Evolutionary conservation across 1,140 invertebrate species (phyloP).

Genomic region (Antheraea mylitta): DNA sequence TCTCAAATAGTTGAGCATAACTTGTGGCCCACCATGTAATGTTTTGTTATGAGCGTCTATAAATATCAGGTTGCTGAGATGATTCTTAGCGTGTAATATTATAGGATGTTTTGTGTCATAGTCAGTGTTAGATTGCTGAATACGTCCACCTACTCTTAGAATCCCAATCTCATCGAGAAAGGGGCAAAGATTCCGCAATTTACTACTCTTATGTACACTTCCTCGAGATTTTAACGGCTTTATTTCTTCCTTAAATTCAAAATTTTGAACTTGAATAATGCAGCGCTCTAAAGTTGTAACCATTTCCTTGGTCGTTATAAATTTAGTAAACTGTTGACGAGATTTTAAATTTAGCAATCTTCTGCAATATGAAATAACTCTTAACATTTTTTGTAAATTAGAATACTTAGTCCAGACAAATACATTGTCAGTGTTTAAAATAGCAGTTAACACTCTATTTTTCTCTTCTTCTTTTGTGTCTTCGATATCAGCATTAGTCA

Average conservation of each 20-base stretch:
- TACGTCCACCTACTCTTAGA: conserved; percentile 10
- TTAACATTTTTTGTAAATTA: conserved; percentile 21
- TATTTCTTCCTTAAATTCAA: conserved; percentile 19
- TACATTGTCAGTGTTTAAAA: conserved; percentile 24
- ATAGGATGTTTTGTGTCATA: conserved; percentile 1
- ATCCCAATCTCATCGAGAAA: conserved; percentile 8
- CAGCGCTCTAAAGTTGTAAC: neutral
- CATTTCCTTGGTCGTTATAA: conserved; percentile 18
- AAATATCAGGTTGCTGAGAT: conserved; percentile 6
- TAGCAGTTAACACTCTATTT: too few relatives aligned
- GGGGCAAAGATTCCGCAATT: neutral
- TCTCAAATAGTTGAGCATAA: conserved; percentile 10
- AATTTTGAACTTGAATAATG: neutral
- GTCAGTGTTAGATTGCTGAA: neutral
- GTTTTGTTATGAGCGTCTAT: conserved; percentile 13
- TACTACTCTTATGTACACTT: neutral
- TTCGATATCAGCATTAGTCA: too few relatives aligned
- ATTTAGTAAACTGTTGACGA: neutral
- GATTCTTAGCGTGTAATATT: conserved; percentile 1
- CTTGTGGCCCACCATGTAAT: conserved; percentile 11
- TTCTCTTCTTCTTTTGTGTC: too few relatives aligned
- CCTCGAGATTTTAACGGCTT: neutral
- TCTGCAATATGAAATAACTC: conserved; percentile 27
- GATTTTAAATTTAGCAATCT: conserved; percentile 14
- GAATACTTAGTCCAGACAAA: conserved; percentile 27